Evolutionary conservation across 2,888 invertebrate genomes (phyloP).

Genomic region (Julus scanicus): DNA sequence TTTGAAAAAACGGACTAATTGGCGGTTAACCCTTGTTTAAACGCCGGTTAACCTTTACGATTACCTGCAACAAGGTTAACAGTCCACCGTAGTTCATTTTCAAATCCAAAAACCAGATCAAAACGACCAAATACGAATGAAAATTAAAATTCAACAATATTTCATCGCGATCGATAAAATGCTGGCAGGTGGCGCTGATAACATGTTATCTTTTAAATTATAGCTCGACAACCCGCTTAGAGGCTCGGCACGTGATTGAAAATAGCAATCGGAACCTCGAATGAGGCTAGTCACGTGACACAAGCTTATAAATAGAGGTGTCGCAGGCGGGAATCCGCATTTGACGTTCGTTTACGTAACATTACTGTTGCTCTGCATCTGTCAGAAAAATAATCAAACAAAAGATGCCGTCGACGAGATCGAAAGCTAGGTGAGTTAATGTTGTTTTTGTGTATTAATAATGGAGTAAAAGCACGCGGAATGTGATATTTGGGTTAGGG

Average conservation of each 20-base stretch:
- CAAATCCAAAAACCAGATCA: background rate
- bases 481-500: too few relatives aligned
- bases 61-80: background rate
- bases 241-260: too few relatives aligned
- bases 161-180: background rate
- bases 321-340: conserved; percentile 17
- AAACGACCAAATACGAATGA: too few relatives aligned
- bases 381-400: conserved; percentile 34
- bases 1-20: too few relatives aligned
- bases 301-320: background rate
- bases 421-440: conserved; percentile 39
- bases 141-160: too few relatives aligned
- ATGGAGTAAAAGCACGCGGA: too few relatives aligned
- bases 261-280: background rate
- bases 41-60: too few relatives aligned
- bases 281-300: conserved; percentile 4
- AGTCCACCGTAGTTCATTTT: background rate
- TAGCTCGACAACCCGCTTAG: too few relatives aligned
- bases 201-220: background rate
- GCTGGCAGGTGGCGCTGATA: background rate
- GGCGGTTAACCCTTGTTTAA: too few relatives aligned
- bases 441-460: too few relatives aligned
- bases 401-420: conserved; percentile 51
- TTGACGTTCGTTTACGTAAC: background rate
- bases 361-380: background rate